Conservation (phyloP, 2,113 vertebrate genomes). For the Xiphophorus maculatus region DNA sequence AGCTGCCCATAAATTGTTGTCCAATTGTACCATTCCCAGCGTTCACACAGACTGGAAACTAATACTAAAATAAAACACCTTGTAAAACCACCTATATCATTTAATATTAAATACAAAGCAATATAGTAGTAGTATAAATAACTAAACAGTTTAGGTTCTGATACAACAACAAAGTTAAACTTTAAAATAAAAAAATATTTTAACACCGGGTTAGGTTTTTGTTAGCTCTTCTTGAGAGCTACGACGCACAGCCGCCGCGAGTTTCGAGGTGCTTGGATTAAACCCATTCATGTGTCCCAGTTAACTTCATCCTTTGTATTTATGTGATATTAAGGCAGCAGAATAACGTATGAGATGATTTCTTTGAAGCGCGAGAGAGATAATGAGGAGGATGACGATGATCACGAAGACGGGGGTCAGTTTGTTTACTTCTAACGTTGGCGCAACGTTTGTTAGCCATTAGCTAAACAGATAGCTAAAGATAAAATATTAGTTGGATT, state of each 20-base stretch:
- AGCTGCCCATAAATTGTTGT: conserved; percentile 47
- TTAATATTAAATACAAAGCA: background rate
- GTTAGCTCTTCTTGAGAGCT: background rate
- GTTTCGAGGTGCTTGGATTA: conserved; percentile 34
- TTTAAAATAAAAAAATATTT: background rate
- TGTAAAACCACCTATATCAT: background rate
- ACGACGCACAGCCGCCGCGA: conserved; percentile 50
- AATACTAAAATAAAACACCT: background rate
- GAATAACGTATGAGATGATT: conserved; percentile 48
- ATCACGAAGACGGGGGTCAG: conserved; percentile 65
- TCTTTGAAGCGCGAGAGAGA: conserved; percentile 82
- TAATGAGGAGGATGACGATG: conserved; percentile 69
- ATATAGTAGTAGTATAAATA: background rate
- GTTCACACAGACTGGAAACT: conserved; percentile 17
- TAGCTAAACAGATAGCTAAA: conserved; percentile 6
- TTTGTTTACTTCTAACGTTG: conserved; percentile 8
- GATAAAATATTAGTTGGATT: background rate
- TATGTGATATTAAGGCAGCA: background rate
- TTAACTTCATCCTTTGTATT: background rate
- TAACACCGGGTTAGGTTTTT: conserved; percentile 57
- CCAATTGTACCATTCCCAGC: conserved; percentile 53
- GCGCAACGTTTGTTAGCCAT: conserved; percentile 22
- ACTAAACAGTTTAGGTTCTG: background rate
- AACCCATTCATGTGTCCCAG: conserved; percentile 27
- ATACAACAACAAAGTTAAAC: background rate